phyloP scores from a whole-genome alignment of 1,140 invertebrate species.

The Drosophila kanapiae region DNA sequence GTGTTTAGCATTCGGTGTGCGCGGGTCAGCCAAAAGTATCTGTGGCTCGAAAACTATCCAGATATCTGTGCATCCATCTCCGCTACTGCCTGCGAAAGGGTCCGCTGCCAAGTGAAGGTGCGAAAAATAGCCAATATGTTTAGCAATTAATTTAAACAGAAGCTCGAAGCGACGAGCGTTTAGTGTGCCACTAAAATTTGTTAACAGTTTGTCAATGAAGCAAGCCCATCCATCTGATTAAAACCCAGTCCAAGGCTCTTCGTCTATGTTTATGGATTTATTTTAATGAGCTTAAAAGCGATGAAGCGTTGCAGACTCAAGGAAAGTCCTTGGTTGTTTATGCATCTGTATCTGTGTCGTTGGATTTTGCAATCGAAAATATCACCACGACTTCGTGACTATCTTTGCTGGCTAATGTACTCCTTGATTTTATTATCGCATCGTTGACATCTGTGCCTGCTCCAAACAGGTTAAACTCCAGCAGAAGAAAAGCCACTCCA shows the following conservation, averaged over 20 bases:
- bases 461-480: slow-evolving; percentile 45
- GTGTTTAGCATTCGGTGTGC: slow-evolving; percentile 77
- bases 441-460: slow-evolving; percentile 39
- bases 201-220: neutral
- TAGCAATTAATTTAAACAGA: slow-evolving; percentile 22
- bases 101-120: slow-evolving; percentile 37
- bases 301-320: slow-evolving; percentile 1
- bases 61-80: slow-evolving; percentile 9
- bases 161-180: slow-evolving; percentile 4
- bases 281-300: slow-evolving; percentile 3
- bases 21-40: slow-evolving; percentile 54
- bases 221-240: slow-evolving; percentile 1
- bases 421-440: slow-evolving; percentile 44
- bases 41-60: slow-evolving; percentile 2
- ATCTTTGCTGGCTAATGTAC: neutral
- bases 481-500: slow-evolving; percentile 21
- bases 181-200: slow-evolving; percentile 11
- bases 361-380: neutral
- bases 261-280: slow-evolving; percentile 1
- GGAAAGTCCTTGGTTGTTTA: slow-evolving; percentile 4
- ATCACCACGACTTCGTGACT: slow-evolving; percentile 15
- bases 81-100: slow-evolving; percentile 12
- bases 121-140: slow-evolving; percentile 2
- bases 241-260: slow-evolving; percentile 15
- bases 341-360: neutral